Evolutionary conservation across 2,797 vertebrate species (phyloP).

Genomic region (Sebastes melanostomus): DNA sequence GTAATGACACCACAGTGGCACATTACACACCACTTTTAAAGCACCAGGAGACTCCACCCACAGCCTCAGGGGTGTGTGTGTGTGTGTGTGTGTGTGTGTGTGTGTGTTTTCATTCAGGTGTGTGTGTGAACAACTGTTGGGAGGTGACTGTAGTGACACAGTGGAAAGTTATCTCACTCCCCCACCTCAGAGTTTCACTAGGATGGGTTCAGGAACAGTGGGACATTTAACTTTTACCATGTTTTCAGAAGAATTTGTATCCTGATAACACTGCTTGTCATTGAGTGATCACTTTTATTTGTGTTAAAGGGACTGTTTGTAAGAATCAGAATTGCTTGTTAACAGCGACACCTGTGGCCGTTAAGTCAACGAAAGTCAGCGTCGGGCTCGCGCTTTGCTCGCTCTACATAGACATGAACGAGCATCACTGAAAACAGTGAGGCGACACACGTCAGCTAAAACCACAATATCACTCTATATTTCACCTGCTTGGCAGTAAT

Average conservation of each 20-base stretch:
- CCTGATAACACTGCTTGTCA: too few species aligned
- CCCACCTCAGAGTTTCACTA: conserved; percentile 35
- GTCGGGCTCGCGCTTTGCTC: too few species aligned
- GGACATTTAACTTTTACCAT: background rate
- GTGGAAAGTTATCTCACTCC: conserved; percentile 36
- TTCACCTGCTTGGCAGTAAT: too few species aligned
- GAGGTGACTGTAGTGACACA: conserved; percentile 49
- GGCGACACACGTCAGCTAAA: too few species aligned
- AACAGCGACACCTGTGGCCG: too few species aligned
- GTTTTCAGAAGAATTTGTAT: background rate
- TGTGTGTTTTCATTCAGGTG: conserved; percentile 31
- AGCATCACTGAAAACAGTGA: too few species aligned
- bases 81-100: background rate
- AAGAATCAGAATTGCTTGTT: too few species aligned
- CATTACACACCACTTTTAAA: conserved; percentile 32
- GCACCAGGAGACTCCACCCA: conserved; percentile 54
- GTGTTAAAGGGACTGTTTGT: too few species aligned
- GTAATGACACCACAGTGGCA: conserved; percentile 19
- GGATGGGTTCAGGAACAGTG: conserved; percentile 31
- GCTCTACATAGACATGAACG: too few species aligned
- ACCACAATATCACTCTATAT: too few species aligned
- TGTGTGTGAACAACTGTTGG: background rate
- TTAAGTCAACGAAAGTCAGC: too few species aligned
- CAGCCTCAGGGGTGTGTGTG: background rate
- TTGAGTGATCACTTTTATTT: too few species aligned